phyloP scores from a whole-genome alignment of 2,113 vertebrate genomes.

The Nettapus auritus region DNA sequence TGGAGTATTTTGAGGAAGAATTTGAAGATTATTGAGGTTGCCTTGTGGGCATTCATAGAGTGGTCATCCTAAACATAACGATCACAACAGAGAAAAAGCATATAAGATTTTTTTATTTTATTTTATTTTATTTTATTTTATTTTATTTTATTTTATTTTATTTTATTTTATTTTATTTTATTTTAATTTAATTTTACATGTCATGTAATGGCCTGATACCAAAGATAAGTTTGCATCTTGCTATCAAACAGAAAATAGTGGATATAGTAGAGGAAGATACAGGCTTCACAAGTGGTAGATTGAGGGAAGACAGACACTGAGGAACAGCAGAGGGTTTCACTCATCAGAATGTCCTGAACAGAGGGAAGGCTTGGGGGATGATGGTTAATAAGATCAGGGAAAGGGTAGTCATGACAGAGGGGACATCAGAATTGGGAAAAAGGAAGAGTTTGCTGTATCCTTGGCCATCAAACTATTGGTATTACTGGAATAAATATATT shows the following conservation, averaged over 20 bases:
- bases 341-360: not conserved
- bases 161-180: too few species aligned
- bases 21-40: not conserved
- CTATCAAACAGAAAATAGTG: not conserved
- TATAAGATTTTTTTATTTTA: not conserved
- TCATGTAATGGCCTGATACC: too few species aligned
- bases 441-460: not conserved
- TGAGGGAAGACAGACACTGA: not conserved
- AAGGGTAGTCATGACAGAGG: not conserved
- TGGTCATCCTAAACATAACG: not conserved
- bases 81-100: not conserved
- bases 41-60: not conserved
- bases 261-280: not conserved
- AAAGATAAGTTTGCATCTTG: not conserved
- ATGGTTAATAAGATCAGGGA: not conserved
- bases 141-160: too few species aligned
- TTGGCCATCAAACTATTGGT: not conserved
- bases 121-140: too few species aligned
- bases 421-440: not conserved
- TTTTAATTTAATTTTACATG: not conserved
- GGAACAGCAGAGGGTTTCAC: not conserved
- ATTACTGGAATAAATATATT: not conserved
- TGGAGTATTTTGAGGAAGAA: not conserved
- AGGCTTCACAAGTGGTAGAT: not conserved
- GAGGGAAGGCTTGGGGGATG: not conserved